Conservation (phyloP, 2,797 vertebrate genomes). For the Muraenolepis orangiensis region DNA sequence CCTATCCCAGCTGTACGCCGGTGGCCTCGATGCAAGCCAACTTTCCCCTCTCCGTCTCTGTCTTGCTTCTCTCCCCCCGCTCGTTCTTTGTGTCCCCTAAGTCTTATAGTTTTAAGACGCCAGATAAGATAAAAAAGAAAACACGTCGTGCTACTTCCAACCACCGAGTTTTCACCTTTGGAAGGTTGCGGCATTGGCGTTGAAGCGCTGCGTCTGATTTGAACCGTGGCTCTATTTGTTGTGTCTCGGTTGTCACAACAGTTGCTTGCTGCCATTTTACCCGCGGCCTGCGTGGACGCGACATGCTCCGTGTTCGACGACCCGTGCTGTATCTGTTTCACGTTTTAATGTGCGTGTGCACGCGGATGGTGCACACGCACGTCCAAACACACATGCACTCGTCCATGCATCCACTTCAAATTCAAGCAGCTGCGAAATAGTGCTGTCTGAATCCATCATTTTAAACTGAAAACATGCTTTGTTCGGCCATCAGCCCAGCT, state of each 20-base stretch:
- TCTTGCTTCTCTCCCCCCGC: not conserved
- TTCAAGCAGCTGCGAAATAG: constrained; percentile 47
- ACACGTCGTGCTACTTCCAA: not conserved
- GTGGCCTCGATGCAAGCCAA: constrained; percentile 58
- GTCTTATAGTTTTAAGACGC: not conserved
- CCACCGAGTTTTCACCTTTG: constrained; percentile 44
- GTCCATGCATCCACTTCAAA: constrained; percentile 44
- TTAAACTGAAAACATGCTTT: constrained; percentile 43
- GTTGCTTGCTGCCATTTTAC: constrained; percentile 23
- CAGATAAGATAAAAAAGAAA: not conserved
- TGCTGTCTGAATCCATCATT: constrained; percentile 51
- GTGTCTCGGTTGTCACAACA: constrained; percentile 20
- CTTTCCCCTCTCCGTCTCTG: constrained; percentile 51
- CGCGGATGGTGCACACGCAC: not conserved
- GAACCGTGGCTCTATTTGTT: not conserved
- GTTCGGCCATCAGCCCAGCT: constrained; percentile 37
- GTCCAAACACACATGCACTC: constrained; percentile 18
- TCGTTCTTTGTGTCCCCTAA: not conserved
- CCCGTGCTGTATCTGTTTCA: constrained; percentile 27
- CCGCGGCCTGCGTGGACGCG: constrained; percentile 26
- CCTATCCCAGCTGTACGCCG: constrained; percentile 68
- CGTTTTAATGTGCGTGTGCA: not conserved
- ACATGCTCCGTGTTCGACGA: constrained; percentile 39
- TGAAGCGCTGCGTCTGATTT: not conserved
- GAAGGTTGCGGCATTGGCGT: constrained; percentile 13